A percentile compares a stretch with the other conserved stretches of the same genome.
These are phyloP conservation scores for Muntiacus reevesi DNA, from an alignment of 2,113 vertebrate species.

Conservation along the genomic window DNA sequence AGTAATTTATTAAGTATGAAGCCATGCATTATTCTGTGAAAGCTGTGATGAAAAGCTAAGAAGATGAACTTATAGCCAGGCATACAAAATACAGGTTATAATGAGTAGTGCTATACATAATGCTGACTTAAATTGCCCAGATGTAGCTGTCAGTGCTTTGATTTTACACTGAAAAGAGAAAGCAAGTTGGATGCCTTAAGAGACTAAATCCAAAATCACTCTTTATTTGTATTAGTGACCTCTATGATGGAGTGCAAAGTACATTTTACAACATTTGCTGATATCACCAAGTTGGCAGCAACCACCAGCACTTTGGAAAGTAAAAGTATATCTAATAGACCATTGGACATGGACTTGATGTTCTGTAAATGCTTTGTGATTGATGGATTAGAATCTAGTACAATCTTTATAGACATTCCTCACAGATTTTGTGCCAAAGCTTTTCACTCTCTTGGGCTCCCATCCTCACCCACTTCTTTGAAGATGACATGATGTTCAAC, in stretches of 20 bases:
- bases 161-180: slow-evolving; percentile 7
- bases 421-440: not conserved
- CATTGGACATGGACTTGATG: not conserved
- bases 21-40: not conserved
- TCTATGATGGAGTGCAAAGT: not conserved
- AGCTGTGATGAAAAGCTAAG: not conserved
- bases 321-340: not conserved
- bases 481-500: not conserved
- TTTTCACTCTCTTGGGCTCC: not conserved
- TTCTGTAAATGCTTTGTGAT: slow-evolving; percentile 3
- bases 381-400: not conserved
- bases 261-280: not conserved
- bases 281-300: slow-evolving; percentile 24
- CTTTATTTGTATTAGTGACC: slow-evolving; percentile 39
- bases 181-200: not conserved
- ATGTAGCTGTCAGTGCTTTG: not conserved
- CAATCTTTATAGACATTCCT: not conserved
- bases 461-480: not conserved
- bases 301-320: slow-evolving; percentile 3
- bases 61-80: not conserved
- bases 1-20: slow-evolving; percentile 24
- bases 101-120: not conserved
- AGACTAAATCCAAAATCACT: not conserved
- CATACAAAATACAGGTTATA: not conserved
- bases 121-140: not conserved